Percentiles rank a stretch among this genome's conserved stretches.
Conservation (phyloP, 2,888 invertebrate species). For the Tipula confusa region DNA sequence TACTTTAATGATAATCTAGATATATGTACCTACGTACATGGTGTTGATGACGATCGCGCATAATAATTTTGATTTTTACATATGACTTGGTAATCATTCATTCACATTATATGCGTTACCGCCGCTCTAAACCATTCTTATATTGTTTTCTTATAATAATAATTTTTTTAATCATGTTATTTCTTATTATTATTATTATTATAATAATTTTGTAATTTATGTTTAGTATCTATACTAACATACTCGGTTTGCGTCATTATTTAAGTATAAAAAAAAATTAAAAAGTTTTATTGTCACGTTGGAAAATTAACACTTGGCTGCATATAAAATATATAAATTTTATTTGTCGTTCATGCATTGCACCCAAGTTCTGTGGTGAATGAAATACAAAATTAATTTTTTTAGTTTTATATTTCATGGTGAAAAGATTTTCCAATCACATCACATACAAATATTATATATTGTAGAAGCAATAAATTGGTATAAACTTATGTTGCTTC, state of each 20-base stretch:
- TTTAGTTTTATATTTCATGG: background rate
- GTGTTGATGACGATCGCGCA: conserved; percentile 25
- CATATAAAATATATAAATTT: background rate
- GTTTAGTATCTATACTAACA: background rate
- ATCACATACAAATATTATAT: too few relatives aligned
- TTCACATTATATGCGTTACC: background rate
- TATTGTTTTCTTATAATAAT: background rate
- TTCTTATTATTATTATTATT: background rate
- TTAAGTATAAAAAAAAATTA: background rate
- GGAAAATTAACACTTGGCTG: background rate
- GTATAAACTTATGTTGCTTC: too few relatives aligned
- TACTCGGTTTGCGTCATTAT: background rate
- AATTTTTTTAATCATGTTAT: background rate
- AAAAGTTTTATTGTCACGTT: background rate
- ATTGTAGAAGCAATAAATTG: too few relatives aligned
- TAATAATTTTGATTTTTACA: background rate
- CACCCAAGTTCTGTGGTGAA: background rate
- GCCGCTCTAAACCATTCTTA: background rate
- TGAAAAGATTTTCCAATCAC: background rate
- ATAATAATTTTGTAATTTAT: background rate
- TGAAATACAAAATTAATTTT: background rate
- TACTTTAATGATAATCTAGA: background rate
- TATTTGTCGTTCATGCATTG: conserved; percentile 20
- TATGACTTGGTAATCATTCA: conserved; percentile 12
- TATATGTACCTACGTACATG: background rate